Evolutionary conservation across 2,888 invertebrate species (phyloP), one percentile per base, ranked within the genome.

Genomic region (Lasioglossum zephyrum): DNA sequence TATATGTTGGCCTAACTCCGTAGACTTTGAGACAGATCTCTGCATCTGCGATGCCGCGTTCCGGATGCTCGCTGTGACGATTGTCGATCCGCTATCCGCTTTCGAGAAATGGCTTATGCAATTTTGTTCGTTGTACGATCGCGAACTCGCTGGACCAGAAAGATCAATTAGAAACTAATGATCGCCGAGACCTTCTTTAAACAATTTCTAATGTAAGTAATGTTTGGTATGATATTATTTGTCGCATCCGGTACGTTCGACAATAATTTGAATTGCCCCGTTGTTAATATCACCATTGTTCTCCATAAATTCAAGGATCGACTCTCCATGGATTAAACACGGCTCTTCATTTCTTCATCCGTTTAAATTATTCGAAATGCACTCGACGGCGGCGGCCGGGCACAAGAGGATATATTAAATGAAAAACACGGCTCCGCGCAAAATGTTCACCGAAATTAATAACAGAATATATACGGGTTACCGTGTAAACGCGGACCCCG

Each of bases 1-100:
- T 73, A 47, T 47, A 31, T 2, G 73, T 73, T 73, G 73, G 47
- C 31, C 47, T 49, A 73, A 73, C 73, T 73, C 47, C 8, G 73
- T 49, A 73, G 73, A 73, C 47, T 47, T 73, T 18, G 73, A 18
- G 49, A 73, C 44, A 47, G 44, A 47, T 73, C 26, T 73, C 31
- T 47, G 31, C 31, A 47, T 31, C 26, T 73, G 73, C 18, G 31
- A 31, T n/a, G 47, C 18, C 11, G 11, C 41, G 39, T 39, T 70
- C n/a, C 39, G 47, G 44, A 31, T 47, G 73, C 44, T 47, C 73
- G 31, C 47, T 47, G 26, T 16, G 18, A 26, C 47, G 73, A 47
- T 31, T 31, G 47, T 31, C 5, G 73, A 73, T 44, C 3, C 41
- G 70, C 41, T 41, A 39, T 39, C 22, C 41, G 36, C 36, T 36